Percentiles rank a stretch among this genome's conserved stretches.
phyloP scores from a whole-genome alignment of 2,888 invertebrate species.

The Leptopilina syphax region DNA sequence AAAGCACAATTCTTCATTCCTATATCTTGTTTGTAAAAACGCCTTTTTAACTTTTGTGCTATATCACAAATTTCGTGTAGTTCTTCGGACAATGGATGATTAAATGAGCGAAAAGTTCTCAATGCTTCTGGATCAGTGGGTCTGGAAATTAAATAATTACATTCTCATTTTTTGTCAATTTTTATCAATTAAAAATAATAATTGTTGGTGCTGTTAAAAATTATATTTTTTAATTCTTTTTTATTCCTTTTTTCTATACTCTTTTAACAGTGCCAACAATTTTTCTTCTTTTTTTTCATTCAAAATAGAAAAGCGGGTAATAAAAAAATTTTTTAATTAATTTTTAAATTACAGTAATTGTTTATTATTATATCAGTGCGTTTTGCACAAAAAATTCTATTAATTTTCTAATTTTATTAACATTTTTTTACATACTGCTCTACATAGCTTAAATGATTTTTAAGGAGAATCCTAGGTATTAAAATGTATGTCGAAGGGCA shows the following conservation, averaged over 20 bases:
- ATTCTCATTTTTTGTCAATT: not conserved
- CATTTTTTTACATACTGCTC: slow-evolving; percentile 6
- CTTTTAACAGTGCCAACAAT: not conserved
- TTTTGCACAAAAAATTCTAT: not conserved
- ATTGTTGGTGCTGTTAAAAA: slow-evolving; percentile 1
- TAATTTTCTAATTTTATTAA: slow-evolving; percentile 15
- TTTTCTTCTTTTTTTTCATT: not conserved
- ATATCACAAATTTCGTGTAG: not conserved
- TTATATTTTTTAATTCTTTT: not conserved
- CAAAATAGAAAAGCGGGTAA: not conserved
- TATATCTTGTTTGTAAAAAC: not conserved
- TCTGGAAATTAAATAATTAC: not conserved
- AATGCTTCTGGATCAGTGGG: slow-evolving; percentile 5
- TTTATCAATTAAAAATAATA: not conserved
- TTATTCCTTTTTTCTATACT: not conserved
- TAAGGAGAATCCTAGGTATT: slow-evolving; percentile 15
- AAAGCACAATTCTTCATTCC: too few relatives aligned
- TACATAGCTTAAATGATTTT: not conserved
- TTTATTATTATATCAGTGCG: not conserved
- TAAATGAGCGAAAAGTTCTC: slow-evolving; percentile 16
- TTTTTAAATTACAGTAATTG: too few relatives aligned
- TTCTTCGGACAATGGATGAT: not conserved
- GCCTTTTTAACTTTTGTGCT: slow-evolving; percentile 22
- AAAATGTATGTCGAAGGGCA: not conserved
- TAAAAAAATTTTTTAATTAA: too few relatives aligned